Evolutionary conservation across 2,797 vertebrate genomes (phyloP).

Genomic region (Yasuhikotakia modesta): DNA sequence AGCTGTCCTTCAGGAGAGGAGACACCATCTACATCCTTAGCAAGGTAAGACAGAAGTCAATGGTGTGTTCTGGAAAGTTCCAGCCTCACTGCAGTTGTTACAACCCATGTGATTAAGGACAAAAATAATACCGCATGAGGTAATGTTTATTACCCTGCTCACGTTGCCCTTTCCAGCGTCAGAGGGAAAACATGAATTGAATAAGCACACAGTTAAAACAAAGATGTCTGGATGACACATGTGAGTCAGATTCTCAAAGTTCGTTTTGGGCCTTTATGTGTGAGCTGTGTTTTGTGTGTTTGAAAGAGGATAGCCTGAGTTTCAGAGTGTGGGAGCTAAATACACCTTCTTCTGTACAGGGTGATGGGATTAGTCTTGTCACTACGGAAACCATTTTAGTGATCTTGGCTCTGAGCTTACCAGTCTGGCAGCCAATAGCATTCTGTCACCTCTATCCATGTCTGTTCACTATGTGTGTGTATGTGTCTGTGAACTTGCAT

Average conservation of each 20-base stretch:
- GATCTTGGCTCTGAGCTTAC: conserved; percentile 66
- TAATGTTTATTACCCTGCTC: conserved; percentile 9
- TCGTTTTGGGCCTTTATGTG: conserved; percentile 3
- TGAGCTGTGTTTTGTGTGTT: conserved; percentile 8
- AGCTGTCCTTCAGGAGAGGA: conserved; percentile 93
- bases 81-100: background rate
- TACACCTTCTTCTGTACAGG: conserved; percentile 60
- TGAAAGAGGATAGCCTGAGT: background rate
- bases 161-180: conserved; percentile 6
- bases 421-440: conserved; percentile 69
- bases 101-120: background rate
- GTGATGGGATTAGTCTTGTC: conserved; percentile 78
- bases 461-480: conserved; percentile 52
- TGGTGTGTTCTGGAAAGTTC: conserved; percentile 12
- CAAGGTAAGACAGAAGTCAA: conserved; percentile 80
- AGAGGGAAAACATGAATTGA: conserved; percentile 16
- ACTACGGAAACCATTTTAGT: conserved; percentile 78
- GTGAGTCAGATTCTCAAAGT: conserved; percentile 17
- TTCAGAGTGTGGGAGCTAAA: conserved; percentile 51
- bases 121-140: conserved; percentile 23
- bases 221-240: conserved; percentile 32
- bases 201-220: background rate
- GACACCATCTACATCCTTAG: conserved; percentile 95
- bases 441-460: conserved; percentile 70
- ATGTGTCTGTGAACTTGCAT: conserved; percentile 58